These are phyloP conservation scores for Cecropterus lyciades DNA, from an alignment of 1,140 invertebrate genomes.

Conservation along the genomic window DNA sequence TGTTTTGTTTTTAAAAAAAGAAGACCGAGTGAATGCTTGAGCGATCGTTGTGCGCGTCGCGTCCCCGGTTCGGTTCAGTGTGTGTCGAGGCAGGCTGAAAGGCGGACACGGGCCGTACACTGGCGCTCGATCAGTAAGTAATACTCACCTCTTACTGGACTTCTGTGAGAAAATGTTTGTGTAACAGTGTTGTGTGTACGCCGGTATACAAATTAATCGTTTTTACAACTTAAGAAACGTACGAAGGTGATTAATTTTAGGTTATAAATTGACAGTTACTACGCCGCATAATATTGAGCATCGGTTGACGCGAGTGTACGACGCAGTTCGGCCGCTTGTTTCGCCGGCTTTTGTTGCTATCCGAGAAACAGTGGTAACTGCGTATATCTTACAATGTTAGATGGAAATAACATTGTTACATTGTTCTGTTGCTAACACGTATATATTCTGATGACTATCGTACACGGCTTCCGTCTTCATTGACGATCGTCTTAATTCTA, in stretches of 20 bases:
- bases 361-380: slow-evolving; percentile 62
- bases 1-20: slow-evolving; percentile 62
- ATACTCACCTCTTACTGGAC: slow-evolving; percentile 40
- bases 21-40: slow-evolving; percentile 47
- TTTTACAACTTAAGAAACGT: slow-evolving; percentile 29
- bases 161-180: slow-evolving; percentile 51
- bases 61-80: slow-evolving; percentile 50
- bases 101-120: slow-evolving; percentile 50
- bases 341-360: slow-evolving; percentile 77
- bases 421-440: slow-evolving; percentile 33
- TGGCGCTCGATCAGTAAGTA: slow-evolving; percentile 62
- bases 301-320: slow-evolving; percentile 59
- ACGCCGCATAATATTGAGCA: slow-evolving; percentile 66
- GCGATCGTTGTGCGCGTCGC: slow-evolving; percentile 59
- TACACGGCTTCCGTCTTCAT: not conserved
- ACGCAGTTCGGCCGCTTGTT: slow-evolving; percentile 66
- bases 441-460: slow-evolving; percentile 14
- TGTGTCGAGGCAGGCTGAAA: slow-evolving; percentile 56
- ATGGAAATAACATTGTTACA: slow-evolving; percentile 40
- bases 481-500: not conserved
- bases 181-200: slow-evolving; percentile 21
- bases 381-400: slow-evolving; percentile 57
- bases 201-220: slow-evolving; percentile 40
- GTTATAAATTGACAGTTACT: slow-evolving; percentile 73
- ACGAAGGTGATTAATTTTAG: slow-evolving; percentile 50